phyloP scores from a whole-genome alignment of 2,113 vertebrate genomes.

The Carassius gibelio region DNA sequence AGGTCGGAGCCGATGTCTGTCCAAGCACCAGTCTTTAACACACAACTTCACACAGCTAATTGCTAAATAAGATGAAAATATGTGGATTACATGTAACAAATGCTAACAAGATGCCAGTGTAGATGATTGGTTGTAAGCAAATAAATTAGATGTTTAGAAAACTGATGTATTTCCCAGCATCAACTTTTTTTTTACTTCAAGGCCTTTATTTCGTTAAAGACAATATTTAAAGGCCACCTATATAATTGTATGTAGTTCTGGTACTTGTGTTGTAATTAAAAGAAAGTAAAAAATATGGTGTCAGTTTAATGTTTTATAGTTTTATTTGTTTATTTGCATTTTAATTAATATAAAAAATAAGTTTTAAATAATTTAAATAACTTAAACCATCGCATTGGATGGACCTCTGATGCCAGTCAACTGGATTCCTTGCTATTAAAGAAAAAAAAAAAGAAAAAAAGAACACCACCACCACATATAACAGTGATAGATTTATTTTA shows the following conservation, averaged over 20 bases:
- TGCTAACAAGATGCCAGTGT: neutral
- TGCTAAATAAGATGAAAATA: neutral
- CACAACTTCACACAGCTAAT: neutral
- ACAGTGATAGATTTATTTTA: neutral
- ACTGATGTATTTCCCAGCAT: neutral
- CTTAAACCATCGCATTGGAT: neutral
- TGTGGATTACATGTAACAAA: neutral
- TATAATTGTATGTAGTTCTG: no score
- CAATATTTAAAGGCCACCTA: no score
- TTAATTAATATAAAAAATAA: no score
- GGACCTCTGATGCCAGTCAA: neutral
- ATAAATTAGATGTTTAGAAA: neutral
- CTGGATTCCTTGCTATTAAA: neutral
- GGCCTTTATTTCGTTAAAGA: no score
- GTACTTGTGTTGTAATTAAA: no score
- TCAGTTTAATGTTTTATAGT: no score
- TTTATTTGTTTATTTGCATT: no score
- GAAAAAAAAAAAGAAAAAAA: neutral
- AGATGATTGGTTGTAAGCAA: neutral
- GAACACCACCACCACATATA: no score
- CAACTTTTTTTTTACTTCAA: no score
- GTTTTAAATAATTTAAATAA: neutral
- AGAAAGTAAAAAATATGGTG: no score
- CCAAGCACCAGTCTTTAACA: neutral
- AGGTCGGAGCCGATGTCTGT: neutral